Evolutionary conservation across 2,888 invertebrate species (phyloP).

Genomic region (Athalia rosae): DNA sequence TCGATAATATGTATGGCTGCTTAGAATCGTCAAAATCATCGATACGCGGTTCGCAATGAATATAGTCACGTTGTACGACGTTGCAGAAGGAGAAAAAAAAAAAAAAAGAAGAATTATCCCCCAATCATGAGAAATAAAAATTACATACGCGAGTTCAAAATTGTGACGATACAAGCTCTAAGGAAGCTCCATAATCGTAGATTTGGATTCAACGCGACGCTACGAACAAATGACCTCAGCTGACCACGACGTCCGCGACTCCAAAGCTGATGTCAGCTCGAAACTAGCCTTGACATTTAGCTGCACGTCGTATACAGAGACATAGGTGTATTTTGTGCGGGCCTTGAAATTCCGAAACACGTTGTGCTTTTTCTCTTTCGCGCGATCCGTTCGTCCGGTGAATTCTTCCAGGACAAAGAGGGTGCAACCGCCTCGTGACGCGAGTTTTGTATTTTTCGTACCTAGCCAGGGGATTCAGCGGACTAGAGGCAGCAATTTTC

Average conservation of each 20-base stretch:
- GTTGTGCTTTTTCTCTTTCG: too few relatives aligned
- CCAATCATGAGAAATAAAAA: neutral
- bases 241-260: neutral
- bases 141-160: neutral
- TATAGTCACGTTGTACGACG: neutral
- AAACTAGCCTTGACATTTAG: constrained; percentile 32
- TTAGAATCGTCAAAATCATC: neutral
- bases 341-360: neutral
- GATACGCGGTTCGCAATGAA: neutral
- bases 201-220: neutral
- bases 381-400: too few relatives aligned
- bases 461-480: too few relatives aligned
- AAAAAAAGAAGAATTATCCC: too few relatives aligned
- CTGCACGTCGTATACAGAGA: too few relatives aligned
- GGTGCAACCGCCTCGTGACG: too few relatives aligned
- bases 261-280: neutral
- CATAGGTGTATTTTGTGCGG: neutral
- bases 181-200: too few relatives aligned
- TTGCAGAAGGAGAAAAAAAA: neutral
- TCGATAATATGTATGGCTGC: neutral
- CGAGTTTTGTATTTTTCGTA: too few relatives aligned
- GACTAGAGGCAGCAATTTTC: too few relatives aligned
- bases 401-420: constrained; percentile 1
- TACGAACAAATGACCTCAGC: neutral
- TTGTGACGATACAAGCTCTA: too few relatives aligned